phyloP scores from a whole-genome alignment of 2,797 vertebrate species.

The Malurus splendens region DNA sequence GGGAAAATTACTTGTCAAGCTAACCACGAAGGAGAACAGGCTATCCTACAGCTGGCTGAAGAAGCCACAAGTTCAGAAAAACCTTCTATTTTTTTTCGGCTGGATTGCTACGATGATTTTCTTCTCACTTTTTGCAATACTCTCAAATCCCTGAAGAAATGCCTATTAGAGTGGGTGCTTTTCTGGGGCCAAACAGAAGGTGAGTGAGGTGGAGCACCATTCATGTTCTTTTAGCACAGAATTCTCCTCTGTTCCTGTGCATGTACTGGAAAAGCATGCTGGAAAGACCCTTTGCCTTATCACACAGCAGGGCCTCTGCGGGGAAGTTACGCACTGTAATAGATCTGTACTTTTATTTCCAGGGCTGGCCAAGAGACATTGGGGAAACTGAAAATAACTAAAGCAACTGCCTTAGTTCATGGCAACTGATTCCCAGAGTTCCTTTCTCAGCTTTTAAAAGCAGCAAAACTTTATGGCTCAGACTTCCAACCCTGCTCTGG shows the following conservation, averaged over 20 bases:
- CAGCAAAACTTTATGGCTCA: neutral
- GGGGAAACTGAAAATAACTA: neutral
- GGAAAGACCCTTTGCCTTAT: neutral
- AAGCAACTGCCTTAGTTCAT: neutral
- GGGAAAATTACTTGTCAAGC: neutral
- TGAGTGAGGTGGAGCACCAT: neutral
- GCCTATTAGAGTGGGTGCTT: neutral
- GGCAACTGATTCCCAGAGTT: neutral
- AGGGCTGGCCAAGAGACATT: neutral
- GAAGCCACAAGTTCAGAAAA: neutral
- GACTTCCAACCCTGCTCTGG: neutral
- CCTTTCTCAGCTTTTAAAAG: neutral
- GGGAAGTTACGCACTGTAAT: neutral
- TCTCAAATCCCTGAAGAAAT: neutral
- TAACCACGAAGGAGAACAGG: accelerated
- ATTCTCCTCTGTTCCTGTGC: neutral
- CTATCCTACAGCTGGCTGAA: neutral
- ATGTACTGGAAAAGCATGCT: neutral
- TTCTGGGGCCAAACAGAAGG: neutral
- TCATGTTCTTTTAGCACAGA: neutral
- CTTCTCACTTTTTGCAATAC: neutral
- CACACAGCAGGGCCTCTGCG: neutral
- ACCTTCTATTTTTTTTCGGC: neutral
- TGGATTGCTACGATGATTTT: neutral
- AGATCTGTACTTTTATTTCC: neutral